Evolutionary conservation across 2,113 vertebrate species (phyloP).

Genomic region (Tachysurus fulvidraco): DNA sequence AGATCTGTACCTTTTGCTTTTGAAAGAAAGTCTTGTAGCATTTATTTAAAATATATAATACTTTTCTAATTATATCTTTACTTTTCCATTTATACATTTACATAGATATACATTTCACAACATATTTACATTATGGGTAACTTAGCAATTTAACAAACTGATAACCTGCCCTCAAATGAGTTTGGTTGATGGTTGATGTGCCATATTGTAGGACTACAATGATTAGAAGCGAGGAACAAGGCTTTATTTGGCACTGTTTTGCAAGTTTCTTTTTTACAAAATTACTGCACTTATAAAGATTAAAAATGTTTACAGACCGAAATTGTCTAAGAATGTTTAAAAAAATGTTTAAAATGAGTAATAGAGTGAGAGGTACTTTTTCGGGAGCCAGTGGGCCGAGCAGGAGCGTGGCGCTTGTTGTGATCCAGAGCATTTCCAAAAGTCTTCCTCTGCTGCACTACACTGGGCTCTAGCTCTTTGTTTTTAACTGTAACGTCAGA

Average conservation of each 20-base stretch:
- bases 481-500: not conserved
- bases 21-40: not conserved
- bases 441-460: not conserved
- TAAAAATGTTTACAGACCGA: not conserved
- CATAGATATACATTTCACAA: no score
- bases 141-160: no score
- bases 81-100: not conserved
- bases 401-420: not conserved
- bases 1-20: not conserved
- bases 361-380: not conserved
- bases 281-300: not conserved
- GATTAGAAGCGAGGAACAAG: not conserved
- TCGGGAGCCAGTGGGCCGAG: not conserved
- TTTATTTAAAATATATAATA: no score
- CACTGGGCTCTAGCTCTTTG: not conserved
- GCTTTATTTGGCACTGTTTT: not conserved
- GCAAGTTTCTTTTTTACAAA: not conserved
- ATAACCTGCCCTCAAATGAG: no score
- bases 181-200: not conserved
- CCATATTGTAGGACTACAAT: not conserved
- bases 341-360: not conserved
- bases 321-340: not conserved
- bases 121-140: no score
- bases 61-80: no score
- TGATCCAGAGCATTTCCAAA: no score